phyloP scores from a whole-genome alignment of 2,888 invertebrate genomes.

The Drosophila barbarae region DNA sequence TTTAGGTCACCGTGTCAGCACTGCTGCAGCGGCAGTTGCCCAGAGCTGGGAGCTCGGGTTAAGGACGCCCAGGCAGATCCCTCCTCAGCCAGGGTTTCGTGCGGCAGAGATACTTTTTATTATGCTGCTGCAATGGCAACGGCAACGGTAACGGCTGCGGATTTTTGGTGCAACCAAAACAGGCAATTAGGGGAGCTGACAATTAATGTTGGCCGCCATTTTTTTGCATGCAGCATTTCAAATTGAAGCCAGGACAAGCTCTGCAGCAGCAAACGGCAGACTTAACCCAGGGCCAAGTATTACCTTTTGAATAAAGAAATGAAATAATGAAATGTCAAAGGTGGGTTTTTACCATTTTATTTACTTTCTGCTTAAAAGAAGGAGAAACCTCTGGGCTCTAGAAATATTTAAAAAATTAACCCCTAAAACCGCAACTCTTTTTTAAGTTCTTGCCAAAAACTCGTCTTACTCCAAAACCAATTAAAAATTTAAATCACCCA shows the following conservation, averaged over 20 bases:
- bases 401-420: neutral
- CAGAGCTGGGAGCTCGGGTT: slow-evolving; percentile 12
- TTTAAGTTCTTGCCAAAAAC: neutral
- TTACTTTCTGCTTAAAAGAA: neutral
- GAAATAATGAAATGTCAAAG: neutral
- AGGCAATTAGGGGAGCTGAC: slow-evolving; percentile 45
- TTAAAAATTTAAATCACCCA: neutral
- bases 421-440: neutral
- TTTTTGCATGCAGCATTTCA: slow-evolving; percentile 13
- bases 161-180: slow-evolving; percentile 47
- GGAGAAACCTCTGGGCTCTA: neutral
- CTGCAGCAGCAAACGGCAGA: neutral
- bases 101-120: slow-evolving; percentile 36
- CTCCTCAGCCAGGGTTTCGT: slow-evolving; percentile 15
- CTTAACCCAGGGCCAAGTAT: slow-evolving; percentile 6
- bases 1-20: slow-evolving; percentile 58
- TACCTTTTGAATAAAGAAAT: neutral
- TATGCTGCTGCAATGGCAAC: slow-evolving; percentile 7
- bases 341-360: too few species aligned
- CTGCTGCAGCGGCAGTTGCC: slow-evolving; percentile 29
- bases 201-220: slow-evolving; percentile 39
- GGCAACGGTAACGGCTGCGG: slow-evolving; percentile 16
- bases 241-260: neutral
- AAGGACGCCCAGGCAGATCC: slow-evolving; percentile 7
- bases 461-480: neutral